A percentile compares a stretch with the other conserved stretches of the same genome.
phyloP scores from a whole-genome alignment of 2,113 vertebrate genomes.

The Labeo rohita region DNA sequence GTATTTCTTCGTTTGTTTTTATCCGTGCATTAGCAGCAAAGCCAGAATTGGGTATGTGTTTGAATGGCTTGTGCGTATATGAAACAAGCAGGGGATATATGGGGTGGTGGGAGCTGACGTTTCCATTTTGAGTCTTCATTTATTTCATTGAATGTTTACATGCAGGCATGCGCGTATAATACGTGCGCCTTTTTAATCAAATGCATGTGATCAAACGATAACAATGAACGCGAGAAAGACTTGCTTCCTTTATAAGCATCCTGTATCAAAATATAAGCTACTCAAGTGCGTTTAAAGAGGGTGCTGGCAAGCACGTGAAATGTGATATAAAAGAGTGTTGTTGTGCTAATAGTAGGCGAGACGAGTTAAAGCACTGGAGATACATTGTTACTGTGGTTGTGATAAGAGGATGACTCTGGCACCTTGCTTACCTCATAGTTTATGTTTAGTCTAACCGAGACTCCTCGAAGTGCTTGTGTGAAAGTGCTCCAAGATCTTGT shows the following conservation, averaged over 20 bases:
- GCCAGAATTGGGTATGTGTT: background rate
- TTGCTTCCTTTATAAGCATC: background rate
- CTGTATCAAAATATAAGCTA: background rate
- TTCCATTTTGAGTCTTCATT: slow-evolving; percentile 42
- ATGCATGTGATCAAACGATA: background rate
- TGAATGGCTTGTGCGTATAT: background rate
- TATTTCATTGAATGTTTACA: slow-evolving; percentile 22
- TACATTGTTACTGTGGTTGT: background rate
- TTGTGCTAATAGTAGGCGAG: slow-evolving; percentile 11
- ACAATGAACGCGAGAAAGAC: background rate
- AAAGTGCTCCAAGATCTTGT: background rate
- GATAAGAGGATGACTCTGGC: background rate
- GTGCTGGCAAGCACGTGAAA: slow-evolving; percentile 26
- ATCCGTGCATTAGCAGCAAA: background rate
- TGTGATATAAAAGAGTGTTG: slow-evolving; percentile 27
- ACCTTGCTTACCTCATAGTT: slow-evolving; percentile 20
- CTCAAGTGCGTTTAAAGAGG: no score
- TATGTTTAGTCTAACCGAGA: slow-evolving; percentile 23
- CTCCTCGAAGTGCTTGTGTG: slow-evolving; percentile 1
- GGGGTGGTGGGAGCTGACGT: slow-evolving; percentile 33
- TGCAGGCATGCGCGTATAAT: background rate
- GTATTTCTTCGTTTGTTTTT: background rate
- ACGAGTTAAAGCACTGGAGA: background rate
- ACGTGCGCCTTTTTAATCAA: background rate
- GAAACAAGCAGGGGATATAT: background rate